Evolutionary conservation across 2,797 vertebrate genomes (phyloP), one percentile per base, ranked within the genome.

Genomic region (Rhynchonycteris naso): DNA sequence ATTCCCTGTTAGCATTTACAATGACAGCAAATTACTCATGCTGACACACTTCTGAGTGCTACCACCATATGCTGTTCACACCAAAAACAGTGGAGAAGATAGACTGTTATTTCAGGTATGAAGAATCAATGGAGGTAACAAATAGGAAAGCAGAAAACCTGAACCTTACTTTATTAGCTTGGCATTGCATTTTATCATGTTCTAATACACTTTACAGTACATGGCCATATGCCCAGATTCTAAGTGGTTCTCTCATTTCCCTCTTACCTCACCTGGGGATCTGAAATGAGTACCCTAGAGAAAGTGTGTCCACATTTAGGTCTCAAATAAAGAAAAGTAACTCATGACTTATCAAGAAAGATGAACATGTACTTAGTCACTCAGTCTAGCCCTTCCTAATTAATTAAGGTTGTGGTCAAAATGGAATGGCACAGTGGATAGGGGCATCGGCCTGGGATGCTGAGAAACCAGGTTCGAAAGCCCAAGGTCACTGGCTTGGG

Each of bases 1-100:
- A 65, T 66, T 80, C 21, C 43, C 38, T 90, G 50, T 63, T 56
- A 91, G 22, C 43, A 78, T 86, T 93, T 82, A 93, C 93, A 89
- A 66, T n/a, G 68, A 54, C n/a, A 88, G 63, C 83, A 24, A 81
- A 87, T 58, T 68, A 79, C 38, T 90, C 54, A 43, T 21, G 54
- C 54, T 63, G 65, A 81, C 66, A 87, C 76, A 74, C 43, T 90
- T 90, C 54, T 88, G 28, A 71, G 74, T 33, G 30, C n/a, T 66
- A 28, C 22, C 52, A 72, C 86, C 74, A 82, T 74, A n/a, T 61
- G 38, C 50, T 92, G 33, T 87, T 96, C 66, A 88, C 2, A 95
- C 14, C 59, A 90, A 83, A 80, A 86, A 89, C 4, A 85, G 84
- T 33, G 63, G 19, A 16, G 43, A 81, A 26, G 22, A 89, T 88